Evolutionary conservation across 1,140 invertebrate species (phyloP).

Genomic region (Asobara japonica): DNA sequence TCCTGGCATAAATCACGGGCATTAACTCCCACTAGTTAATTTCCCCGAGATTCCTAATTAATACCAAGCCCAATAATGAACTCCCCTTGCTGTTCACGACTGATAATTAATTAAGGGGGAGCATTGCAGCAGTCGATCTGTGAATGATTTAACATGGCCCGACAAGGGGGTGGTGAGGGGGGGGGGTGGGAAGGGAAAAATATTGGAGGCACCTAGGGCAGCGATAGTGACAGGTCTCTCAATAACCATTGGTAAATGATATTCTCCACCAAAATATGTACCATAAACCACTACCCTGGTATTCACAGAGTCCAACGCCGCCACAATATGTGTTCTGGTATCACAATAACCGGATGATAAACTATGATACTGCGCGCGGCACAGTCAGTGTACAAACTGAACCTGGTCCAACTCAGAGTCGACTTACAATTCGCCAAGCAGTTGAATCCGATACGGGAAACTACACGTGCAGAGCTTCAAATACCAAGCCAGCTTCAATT

Average conservation of each 20-base stretch:
- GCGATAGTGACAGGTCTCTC: neutral
- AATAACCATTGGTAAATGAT: neutral
- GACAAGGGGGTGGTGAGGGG: no score
- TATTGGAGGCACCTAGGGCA: no score
- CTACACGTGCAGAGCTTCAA: slow-evolving; percentile 90
- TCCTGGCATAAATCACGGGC: neutral
- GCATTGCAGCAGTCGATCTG: neutral
- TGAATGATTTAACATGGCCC: no score
- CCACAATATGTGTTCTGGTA: slow-evolving; percentile 93
- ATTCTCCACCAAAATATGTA: neutral
- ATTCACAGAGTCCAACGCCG: slow-evolving; percentile 83
- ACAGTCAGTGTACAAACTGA: slow-evolving; percentile 88
- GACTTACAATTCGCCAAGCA: slow-evolving; percentile 83
- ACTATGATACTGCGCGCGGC: slow-evolving; percentile 86
- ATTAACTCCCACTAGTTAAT: neutral
- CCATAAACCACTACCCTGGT: neutral
- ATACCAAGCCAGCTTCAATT: slow-evolving; percentile 88
- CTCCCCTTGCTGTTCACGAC: neutral
- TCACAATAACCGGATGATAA: slow-evolving; percentile 92
- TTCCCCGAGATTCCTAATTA: neutral
- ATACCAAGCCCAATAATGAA: neutral
- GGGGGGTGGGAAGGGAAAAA: no score
- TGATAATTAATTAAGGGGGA: neutral
- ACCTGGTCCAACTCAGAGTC: slow-evolving; percentile 84
- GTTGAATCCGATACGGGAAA: slow-evolving; percentile 88